Conservation (phyloP, 2,888 invertebrate species). For the Mimumesa dahlbomi region DNA sequence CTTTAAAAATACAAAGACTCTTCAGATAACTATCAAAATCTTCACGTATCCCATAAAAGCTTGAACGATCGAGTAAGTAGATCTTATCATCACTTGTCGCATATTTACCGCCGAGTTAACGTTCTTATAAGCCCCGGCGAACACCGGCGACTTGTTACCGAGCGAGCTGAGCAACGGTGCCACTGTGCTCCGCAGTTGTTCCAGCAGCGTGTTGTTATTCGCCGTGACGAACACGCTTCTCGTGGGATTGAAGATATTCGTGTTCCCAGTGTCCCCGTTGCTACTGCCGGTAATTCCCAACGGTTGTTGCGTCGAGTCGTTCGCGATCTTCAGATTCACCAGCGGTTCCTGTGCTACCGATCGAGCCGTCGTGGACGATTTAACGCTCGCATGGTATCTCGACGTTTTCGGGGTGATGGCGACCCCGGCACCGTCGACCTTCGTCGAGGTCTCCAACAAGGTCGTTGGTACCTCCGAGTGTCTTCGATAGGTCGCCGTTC, state of each 20-base stretch:
- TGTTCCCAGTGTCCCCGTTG: slow-evolving; percentile 67
- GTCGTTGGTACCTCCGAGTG: slow-evolving; percentile 70
- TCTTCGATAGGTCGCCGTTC: slow-evolving; percentile 75
- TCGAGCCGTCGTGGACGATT: slow-evolving; percentile 52
- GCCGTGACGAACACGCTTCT: slow-evolving; percentile 66
- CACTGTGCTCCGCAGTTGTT: slow-evolving; percentile 77
- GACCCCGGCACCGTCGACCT: slow-evolving; percentile 23
- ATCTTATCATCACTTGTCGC: neutral
- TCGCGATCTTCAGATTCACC: slow-evolving; percentile 62
- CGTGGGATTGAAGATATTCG: slow-evolving; percentile 76
- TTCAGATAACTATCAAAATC: neutral
- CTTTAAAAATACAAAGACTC: neutral
- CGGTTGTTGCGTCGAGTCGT: slow-evolving; percentile 34
- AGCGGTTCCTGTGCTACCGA: slow-evolving; percentile 72
- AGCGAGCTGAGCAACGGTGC: slow-evolving; percentile 75
- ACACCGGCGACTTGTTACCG: slow-evolving; percentile 73
- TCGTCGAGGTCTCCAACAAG: slow-evolving; percentile 45
- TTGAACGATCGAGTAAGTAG: too few relatives aligned
- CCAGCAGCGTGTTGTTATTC: slow-evolving; percentile 71
- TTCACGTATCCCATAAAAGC: too few relatives aligned
- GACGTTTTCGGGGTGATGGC: slow-evolving; percentile 71
- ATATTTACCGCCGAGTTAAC: slow-evolving; percentile 71
- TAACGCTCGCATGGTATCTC: slow-evolving; percentile 59
- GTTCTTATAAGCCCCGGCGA: slow-evolving; percentile 71
- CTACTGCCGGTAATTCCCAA: slow-evolving; percentile 60